Evolutionary conservation across 30 jellyfish, hydroid and myxozoan species (phyloP).

Genomic region (Hydra vulgaris): DNA sequence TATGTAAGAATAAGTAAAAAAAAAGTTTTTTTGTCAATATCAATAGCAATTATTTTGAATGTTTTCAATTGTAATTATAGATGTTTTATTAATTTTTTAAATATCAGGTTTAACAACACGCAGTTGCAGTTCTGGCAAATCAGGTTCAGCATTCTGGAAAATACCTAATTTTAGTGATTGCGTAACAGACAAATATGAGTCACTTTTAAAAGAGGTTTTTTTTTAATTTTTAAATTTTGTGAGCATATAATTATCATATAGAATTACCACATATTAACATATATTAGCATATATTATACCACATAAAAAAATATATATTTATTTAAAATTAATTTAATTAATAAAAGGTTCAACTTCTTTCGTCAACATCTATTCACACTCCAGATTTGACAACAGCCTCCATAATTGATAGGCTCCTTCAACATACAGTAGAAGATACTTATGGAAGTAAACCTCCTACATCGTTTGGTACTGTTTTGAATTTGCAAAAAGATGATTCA

Average conservation of each 20-base stretch:
- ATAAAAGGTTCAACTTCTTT: constrained; percentile 67
- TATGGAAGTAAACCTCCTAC: constrained; percentile 83
- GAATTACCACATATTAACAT: too few relatives aligned
- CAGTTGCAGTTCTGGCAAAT: constrained; percentile 60
- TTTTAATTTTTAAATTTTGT: background rate
- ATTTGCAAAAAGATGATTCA: constrained; percentile 11
- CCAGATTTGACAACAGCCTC: constrained; percentile 96
- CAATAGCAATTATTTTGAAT: too few relatives aligned
- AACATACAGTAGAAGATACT: constrained; percentile 77
- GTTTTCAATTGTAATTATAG: too few relatives aligned
- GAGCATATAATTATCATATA: too few relatives aligned
- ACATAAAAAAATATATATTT: too few relatives aligned
- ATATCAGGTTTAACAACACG: constrained; percentile 72
- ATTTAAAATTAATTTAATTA: background rate
- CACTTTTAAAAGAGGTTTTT: constrained; percentile 70
- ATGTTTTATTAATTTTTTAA: too few relatives aligned
- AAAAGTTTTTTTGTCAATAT: too few relatives aligned
- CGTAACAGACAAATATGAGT: constrained; percentile 91
- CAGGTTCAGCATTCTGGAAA: constrained; percentile 67
- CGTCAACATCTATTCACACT: constrained; percentile 64
- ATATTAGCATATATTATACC: too few relatives aligned
- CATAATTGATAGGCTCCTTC: constrained; percentile 85
- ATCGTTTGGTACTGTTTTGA: constrained; percentile 5
- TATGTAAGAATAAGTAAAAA: too few relatives aligned
- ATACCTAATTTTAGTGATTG: constrained; percentile 94